These are phyloP conservation scores for Magallana gigas DNA, from an alignment of 1,140 invertebrate species.

Conservation along the genomic window DNA sequence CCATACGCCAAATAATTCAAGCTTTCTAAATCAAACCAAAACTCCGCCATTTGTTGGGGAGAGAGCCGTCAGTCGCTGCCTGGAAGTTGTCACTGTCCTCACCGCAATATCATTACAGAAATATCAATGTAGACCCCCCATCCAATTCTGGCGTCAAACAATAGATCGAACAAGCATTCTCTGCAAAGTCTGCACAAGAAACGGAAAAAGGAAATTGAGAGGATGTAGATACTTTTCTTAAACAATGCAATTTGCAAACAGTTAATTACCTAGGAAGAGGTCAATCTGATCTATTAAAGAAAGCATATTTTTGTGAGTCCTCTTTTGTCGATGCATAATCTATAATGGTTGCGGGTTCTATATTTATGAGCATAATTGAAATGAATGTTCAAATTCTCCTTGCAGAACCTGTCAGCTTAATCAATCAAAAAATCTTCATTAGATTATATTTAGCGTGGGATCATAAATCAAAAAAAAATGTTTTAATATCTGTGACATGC, in stretches of 20 bases:
- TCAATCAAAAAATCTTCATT: neutral
- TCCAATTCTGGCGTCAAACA: too few relatives aligned
- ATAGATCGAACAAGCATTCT: too few relatives aligned
- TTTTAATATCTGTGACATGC: neutral
- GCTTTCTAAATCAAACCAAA: neutral
- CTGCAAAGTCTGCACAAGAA: too few relatives aligned
- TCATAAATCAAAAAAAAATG: neutral
- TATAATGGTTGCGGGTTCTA: too few relatives aligned
- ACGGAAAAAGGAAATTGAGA: too few relatives aligned
- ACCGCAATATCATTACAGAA: neutral
- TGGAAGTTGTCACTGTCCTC: neutral
- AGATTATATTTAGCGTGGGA: constrained; percentile 3
- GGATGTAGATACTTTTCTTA: too few relatives aligned
- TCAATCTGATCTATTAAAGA: too few relatives aligned
- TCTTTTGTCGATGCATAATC: too few relatives aligned
- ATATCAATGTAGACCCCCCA: neutral
- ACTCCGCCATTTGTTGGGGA: neutral
- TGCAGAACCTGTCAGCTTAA: neutral
- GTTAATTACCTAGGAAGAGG: too few relatives aligned
- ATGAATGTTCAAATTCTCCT: neutral
- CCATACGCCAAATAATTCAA: too few relatives aligned
- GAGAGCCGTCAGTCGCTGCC: neutral
- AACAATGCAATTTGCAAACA: too few relatives aligned
- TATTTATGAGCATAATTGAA: neutral
- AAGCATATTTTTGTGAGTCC: too few relatives aligned